Base-by-base conservation (phyloP, 1,140 invertebrate genomes). In the Melitaea cinxia region DNA sequence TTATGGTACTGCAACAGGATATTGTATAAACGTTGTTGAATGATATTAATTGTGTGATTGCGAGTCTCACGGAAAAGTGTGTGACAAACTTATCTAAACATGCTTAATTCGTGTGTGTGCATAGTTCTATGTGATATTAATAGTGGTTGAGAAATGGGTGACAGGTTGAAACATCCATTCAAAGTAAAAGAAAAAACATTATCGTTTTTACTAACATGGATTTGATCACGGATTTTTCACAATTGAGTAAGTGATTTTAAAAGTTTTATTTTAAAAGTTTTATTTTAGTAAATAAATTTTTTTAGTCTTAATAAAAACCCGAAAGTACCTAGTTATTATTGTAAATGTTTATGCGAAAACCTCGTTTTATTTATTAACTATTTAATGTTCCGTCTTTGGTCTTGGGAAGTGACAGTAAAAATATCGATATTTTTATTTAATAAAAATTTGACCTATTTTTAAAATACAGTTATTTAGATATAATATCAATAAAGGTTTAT, bases 61-160 rank as follows among this genome's bases (percentile, higher is more conserved):
- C 39, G 15, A 45, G 19, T 45, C 39, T 15, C 17, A 49, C 35
- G 59, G 52, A 62, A 62, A 52, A 62, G 39, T 59, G 21, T 54
- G 53, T 37, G 50, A 62, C 59, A 26, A 30, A 28, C 47, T 37
- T 37, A 53, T 12, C n/a, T 17, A 15, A 33, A 53, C 15, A 53
- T 53, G 28, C 30, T 28, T 53, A 21, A 10, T 62, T 49, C 23
- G 72, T 70, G 54, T 73, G 54, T 62, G 55, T 72, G 69, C 54
- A 58, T 68, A 61, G 59, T 54, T 69, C 12, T 10, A 72, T 45
- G 39, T 45, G 39, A 59, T 67, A 65, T 58, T 49, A 45, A 57
- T 57, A 52, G 74, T 82, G 68, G 73, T 74, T 59, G 63, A 85
- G 83, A 84, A 82, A 89, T 89, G 88, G 86, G 83, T 87, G 86